Base-by-base conservation (phyloP, 2,888 invertebrate genomes). In the Chirona hameri region DNA sequence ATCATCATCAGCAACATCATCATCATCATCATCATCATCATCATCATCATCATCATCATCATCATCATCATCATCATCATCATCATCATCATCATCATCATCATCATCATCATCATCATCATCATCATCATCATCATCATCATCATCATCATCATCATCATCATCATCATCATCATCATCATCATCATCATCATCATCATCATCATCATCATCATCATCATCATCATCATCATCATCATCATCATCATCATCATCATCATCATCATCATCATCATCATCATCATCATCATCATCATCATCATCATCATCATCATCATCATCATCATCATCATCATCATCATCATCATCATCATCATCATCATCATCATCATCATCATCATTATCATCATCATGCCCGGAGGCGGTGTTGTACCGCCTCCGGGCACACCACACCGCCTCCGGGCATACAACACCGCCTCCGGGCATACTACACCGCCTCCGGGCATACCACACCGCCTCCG, bases 101-200 rank as follows among this genome's bases (percentile, higher is more conserved):
- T 65, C 65, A 65, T 65, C 65, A 65, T 65, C 65, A 65, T 65
- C 65, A 65, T 65, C 65, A 65, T 65, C 65, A 65, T 65, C 65
- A 65, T 65, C 65, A 65, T 65, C 65, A 65, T 65, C 65, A 65
- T 65, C 65, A 65, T 65, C 65, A 65, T 65, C 65, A 65, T 65
- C 65, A 65, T 65, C 65, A 65, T 65, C 65, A 65, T 65, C 65
- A 65, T 65, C 65, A 65, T 65, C 65, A 65, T 65, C 65, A 65
- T 65, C 65, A 65, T 65, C 65, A 65, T 65, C 65, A 65, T 65
- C 65, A 65, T 65, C 65, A 65, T 65, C 65, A 65, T 65, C 65
- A 65, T 65, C 65, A 65, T 65, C 65, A 65, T 65, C 65, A 65
- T 65, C 65, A 65, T 65, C 65, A 65, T 65, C 65, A 65, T 65